Evolutionary conservation across 1,140 invertebrate genomes (phyloP), one percentile per base, ranked within the genome.

Genomic region (Rhagoletis zephyria): DNA sequence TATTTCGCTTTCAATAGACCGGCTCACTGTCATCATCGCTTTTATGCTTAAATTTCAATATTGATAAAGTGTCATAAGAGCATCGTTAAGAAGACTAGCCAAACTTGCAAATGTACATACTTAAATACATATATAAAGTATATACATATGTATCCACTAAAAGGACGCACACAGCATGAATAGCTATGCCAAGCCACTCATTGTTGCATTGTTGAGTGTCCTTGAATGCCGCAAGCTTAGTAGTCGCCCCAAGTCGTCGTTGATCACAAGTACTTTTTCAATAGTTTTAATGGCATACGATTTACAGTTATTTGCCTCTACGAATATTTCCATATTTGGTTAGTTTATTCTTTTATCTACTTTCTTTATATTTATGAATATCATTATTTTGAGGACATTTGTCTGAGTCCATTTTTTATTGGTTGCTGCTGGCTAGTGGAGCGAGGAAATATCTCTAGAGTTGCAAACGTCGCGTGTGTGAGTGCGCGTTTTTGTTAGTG

Each of bases 1-100:
- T 74, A 74, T 16, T 74, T 40, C 42, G 1, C 4, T 48, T 14
- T 45, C 40, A 74, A 74, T 74, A 74, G 12, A 16, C 42, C 5
- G 1, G 2, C n/a, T 56, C 51, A 56, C 51, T 56, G 51, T 56
- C 51, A 1, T 56, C 5, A 5, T 56, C 10, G 51, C 40, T 45
- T 45, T 45, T 74, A 74, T 45, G 67, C 67, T 74, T 5, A 16
- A 74, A 16, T 74, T 74, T 74, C 67, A 74, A 3, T 74, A 74
- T 74, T 74, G 42, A 74, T 74, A 74, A 74, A 74, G 40, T 74
- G 67, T 48, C 67, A 74, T 74, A 45, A 67, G 42, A 12, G 65
- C 10, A 56, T 74, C 42, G 40, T 63, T 60, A 7, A 60, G 12
- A 60, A 7, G 59, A 7, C 59, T 60, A 6, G 0, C 6, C 59